Conservation (phyloP, 1,140 invertebrate genomes). For the Pseudomyrmex pallidus region DNA sequence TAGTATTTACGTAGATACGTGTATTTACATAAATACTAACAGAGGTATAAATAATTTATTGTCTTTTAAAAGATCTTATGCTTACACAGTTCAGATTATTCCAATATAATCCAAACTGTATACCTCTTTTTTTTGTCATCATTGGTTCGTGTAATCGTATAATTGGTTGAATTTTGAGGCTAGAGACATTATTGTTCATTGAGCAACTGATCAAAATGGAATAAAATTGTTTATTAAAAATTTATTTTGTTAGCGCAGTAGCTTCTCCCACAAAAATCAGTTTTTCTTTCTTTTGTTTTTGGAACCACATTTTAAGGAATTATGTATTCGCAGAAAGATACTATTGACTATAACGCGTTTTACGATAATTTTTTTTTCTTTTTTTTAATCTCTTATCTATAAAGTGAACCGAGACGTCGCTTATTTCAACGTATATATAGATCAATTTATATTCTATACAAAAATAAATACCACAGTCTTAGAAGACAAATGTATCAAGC, state of each 20-base stretch:
- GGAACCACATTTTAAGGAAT: conserved; percentile 36
- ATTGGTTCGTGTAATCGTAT: conserved; percentile 15
- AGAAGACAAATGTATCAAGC: conserved; percentile 78
- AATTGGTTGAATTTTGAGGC: conserved; percentile 32
- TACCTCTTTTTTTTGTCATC: not conserved
- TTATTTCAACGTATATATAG: conserved; percentile 71
- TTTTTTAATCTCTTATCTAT: conserved; percentile 61
- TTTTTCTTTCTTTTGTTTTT: not conserved
- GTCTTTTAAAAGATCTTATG: conserved; percentile 64
- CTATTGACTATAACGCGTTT: conserved; percentile 60
- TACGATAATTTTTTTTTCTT: not conserved
- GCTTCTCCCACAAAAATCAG: conserved; percentile 28
- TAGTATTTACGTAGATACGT: conserved; percentile 40
- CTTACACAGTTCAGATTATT: conserved; percentile 37
- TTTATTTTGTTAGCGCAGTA: conserved; percentile 51
- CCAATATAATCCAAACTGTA: conserved; percentile 27
- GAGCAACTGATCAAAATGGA: conserved; percentile 56
- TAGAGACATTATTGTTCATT: conserved; percentile 25
- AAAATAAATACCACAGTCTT: conserved; percentile 83
- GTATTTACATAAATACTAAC: conserved; percentile 54
- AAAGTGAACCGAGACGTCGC: conserved; percentile 62
- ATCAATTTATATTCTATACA: conserved; percentile 80
- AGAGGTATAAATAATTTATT: conserved; percentile 67
- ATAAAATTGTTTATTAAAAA: conserved; percentile 26
- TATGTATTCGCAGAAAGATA: conserved; percentile 57